phyloP scores from a whole-genome alignment of 2,113 vertebrate genomes.

The Crotalus tigris region DNA sequence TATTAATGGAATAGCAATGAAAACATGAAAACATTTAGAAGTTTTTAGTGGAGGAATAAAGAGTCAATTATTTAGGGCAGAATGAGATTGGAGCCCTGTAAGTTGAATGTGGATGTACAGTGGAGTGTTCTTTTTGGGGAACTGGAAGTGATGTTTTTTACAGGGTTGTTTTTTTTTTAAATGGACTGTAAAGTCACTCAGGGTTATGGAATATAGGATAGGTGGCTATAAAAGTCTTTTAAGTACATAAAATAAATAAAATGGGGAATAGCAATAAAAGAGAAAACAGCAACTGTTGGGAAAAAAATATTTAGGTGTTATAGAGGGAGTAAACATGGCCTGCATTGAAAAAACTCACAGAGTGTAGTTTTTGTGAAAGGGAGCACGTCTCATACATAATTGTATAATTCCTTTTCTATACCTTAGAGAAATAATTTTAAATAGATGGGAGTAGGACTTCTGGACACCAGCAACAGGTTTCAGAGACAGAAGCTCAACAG shows the following conservation, averaged over 20 bases:
- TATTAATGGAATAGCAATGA: not conserved
- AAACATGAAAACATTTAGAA: not conserved
- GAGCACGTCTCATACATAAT: not conserved
- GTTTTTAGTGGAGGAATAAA: not conserved
- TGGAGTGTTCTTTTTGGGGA: not conserved
- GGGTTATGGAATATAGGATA: not conserved
- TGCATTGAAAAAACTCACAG: not conserved
- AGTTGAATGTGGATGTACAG: not conserved
- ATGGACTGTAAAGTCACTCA: not conserved
- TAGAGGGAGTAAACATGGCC: not conserved
- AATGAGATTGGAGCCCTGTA: not conserved
- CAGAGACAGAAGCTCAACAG: not conserved
- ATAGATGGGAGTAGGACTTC: not conserved
- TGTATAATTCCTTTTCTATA: not conserved
- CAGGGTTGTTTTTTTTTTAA: not conserved
- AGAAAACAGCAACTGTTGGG: not conserved
- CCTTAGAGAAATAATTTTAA: not conserved
- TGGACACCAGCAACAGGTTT: not conserved
- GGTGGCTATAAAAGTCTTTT: not conserved
- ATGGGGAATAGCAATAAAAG: not conserved
- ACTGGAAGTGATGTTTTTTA: not conserved
- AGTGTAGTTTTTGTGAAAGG: not conserved
- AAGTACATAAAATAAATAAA: not conserved
- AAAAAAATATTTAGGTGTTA: not conserved
- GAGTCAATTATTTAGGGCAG: not conserved